Percentiles rank a stretch among this genome's conserved stretches.
phyloP scores from a whole-genome alignment of 2,797 vertebrate genomes.

The Halcyon badia region DNA sequence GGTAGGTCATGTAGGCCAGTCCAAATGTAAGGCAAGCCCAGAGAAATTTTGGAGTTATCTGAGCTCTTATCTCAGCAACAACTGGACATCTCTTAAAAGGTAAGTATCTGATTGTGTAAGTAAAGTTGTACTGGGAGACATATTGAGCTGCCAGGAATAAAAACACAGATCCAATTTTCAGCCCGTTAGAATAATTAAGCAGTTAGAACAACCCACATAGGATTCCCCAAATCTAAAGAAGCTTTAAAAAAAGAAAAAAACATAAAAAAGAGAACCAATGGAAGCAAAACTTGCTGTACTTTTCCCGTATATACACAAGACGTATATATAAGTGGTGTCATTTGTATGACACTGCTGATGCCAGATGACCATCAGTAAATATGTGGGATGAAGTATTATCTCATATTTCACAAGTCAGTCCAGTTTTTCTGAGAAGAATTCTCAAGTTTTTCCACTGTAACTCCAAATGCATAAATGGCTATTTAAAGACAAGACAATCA shows the following conservation, averaged over 20 bases:
- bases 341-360: not conserved
- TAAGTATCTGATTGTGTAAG: not conserved
- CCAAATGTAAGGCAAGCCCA: not conserved
- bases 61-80: not conserved
- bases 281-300: not conserved
- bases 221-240: not conserved
- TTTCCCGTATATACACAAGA: too few relatives aligned
- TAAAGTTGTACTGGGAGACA: not conserved
- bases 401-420: not conserved
- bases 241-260: not conserved
- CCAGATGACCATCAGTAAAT: not conserved
- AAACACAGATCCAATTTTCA: not conserved
- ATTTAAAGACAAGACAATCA: not conserved
- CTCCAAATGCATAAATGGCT: not conserved
- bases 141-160: not conserved
- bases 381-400: not conserved
- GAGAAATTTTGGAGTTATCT: not conserved
- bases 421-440: not conserved
- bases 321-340: not conserved
- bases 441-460: not conserved
- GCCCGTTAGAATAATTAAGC: not conserved
- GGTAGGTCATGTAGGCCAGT: not conserved
- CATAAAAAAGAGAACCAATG: not conserved
- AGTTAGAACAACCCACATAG: not conserved
- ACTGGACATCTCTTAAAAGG: not conserved